Conservation (phyloP, 2,888 invertebrate genomes). For the Lasioglossum zephyrum region DNA sequence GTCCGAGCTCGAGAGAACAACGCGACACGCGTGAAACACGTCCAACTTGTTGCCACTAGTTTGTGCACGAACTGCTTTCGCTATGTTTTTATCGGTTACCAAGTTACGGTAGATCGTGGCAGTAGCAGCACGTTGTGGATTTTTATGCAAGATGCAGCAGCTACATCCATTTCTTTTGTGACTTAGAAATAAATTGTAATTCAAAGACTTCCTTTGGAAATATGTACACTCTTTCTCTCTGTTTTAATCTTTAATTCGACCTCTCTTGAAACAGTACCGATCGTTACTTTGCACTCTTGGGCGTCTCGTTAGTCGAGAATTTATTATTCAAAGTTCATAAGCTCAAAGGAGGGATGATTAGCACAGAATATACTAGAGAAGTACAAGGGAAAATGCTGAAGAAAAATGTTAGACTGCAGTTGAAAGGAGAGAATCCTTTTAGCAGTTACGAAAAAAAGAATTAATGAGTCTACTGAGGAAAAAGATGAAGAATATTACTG, state of each 20-base stretch:
- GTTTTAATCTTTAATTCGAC: background rate
- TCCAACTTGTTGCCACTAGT: background rate
- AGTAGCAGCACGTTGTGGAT: background rate
- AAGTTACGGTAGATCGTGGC: background rate
- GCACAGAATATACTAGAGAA: background rate
- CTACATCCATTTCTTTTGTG: background rate
- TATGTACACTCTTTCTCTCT: background rate
- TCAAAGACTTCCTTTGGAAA: background rate
- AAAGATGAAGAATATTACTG: background rate
- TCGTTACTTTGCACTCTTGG: background rate
- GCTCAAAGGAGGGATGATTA: background rate
- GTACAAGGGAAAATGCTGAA: background rate
- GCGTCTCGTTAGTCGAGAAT: background rate
- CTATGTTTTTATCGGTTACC: background rate
- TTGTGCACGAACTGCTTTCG: background rate
- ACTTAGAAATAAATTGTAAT: background rate
- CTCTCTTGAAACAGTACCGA: background rate
- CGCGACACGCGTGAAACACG: background rate
- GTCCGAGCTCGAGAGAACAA: slow-evolving; percentile 5
- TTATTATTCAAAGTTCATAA: background rate
- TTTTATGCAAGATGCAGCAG: background rate
- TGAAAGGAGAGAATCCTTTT: background rate
- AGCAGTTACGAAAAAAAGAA: background rate
- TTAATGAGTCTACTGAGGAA: background rate
- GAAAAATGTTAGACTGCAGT: background rate